Conservation (phyloP, 2,888 invertebrate species). For the Xestia ashworthii region DNA sequence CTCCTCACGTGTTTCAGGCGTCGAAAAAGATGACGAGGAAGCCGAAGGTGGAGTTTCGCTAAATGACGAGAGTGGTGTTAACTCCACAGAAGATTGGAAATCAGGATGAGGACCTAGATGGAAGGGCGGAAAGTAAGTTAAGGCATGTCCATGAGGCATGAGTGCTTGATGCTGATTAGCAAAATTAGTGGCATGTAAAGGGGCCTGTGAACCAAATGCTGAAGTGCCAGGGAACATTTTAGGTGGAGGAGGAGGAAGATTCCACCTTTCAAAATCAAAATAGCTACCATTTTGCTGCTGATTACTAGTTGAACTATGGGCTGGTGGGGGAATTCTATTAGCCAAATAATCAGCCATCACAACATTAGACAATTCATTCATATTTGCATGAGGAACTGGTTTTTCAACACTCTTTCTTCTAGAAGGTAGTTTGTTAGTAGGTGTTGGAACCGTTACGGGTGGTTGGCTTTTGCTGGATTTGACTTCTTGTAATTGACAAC, state of each 20-base stretch:
- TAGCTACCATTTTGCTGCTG: conserved; percentile 93
- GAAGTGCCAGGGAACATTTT: conserved; percentile 92
- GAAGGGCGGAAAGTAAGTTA: conserved; percentile 95
- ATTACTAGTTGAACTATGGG: conserved; percentile 92
- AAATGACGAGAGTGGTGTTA: conserved; percentile 91
- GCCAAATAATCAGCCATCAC: conserved; percentile 90
- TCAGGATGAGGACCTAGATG: conserved; percentile 93
- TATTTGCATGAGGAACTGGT: conserved; percentile 82
- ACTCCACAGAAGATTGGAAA: conserved; percentile 92
- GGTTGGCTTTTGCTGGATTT: conserved; percentile 87
- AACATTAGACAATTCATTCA: conserved; percentile 90
- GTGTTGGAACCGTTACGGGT: conserved; percentile 75
- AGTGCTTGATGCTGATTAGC: conserved; percentile 92
- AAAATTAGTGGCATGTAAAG: conserved; percentile 90
- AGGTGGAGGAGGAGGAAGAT: conserved; percentile 92
- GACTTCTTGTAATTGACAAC: conserved; percentile 91
- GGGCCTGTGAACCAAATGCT: conserved; percentile 91
- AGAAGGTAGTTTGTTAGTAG: conserved; percentile 77
- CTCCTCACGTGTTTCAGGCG: conserved; percentile 91
- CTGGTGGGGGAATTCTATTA: conserved; percentile 93
- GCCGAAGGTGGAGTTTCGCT: conserved; percentile 91
- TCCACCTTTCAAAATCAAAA: conserved; percentile 96
- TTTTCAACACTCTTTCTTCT: conserved; percentile 92
- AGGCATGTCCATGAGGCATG: conserved; percentile 93
- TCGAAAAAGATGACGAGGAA: conserved; percentile 90